Percentiles rank a stretch among this genome's conserved stretches.
Evolutionary conservation across 2,113 vertebrate species (phyloP).

Genomic region (Takifugu flavidus): DNA sequence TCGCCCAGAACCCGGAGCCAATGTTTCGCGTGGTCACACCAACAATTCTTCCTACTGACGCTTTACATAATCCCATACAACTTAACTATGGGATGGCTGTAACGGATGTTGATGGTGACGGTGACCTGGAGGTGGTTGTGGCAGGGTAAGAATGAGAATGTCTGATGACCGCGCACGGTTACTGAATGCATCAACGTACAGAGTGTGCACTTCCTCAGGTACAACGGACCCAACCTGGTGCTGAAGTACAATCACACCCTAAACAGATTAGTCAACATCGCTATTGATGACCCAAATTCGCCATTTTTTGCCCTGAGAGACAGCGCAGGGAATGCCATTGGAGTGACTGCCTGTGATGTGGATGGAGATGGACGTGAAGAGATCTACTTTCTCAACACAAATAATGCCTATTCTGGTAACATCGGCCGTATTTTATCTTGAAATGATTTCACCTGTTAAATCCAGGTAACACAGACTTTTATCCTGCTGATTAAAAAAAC

Average conservation of each 20-base stretch:
- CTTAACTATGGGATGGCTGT: slow-evolving; percentile 94
- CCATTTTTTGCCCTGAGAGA: slow-evolving; percentile 87
- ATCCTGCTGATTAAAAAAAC: neutral
- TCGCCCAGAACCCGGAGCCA: slow-evolving; percentile 74
- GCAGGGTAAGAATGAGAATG: slow-evolving; percentile 80
- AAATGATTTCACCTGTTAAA: slow-evolving; percentile 24
- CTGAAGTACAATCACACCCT: slow-evolving; percentile 82
- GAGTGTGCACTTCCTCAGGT: slow-evolving; percentile 66
- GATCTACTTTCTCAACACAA: slow-evolving; percentile 98
- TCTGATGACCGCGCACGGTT: neutral
- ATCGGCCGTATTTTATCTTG: neutral
- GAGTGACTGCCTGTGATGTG: slow-evolving; percentile 92
- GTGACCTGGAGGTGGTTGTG: slow-evolving; percentile 89
- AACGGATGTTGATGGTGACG: slow-evolving; percentile 87
- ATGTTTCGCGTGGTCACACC: slow-evolving; percentile 83
- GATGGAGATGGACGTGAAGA: slow-evolving; percentile 92
- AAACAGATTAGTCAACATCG: slow-evolving; percentile 84
- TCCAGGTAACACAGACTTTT: slow-evolving; percentile 76
- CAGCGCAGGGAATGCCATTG: slow-evolving; percentile 85
- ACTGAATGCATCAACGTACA: too few species aligned
- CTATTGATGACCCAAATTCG: slow-evolving; percentile 80
- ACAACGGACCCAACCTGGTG: slow-evolving; percentile 91
- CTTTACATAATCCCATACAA: slow-evolving; percentile 87
- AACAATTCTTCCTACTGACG: slow-evolving; percentile 82
- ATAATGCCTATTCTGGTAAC: slow-evolving; percentile 92